Conservation (phyloP, 2,797 vertebrate species). For the Knipowitschia caucasica region DNA sequence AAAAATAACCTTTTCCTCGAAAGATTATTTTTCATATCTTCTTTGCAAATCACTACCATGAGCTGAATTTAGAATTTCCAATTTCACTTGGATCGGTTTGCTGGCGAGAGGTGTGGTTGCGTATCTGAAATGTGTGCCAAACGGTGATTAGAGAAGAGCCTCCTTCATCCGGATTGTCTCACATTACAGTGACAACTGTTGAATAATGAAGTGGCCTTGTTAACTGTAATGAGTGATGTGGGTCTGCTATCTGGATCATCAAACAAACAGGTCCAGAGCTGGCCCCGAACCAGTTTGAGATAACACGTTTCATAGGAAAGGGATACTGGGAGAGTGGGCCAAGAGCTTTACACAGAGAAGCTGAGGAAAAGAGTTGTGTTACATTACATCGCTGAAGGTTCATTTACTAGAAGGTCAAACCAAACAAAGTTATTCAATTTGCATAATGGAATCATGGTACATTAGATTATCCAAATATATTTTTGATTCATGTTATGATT, state of each 20-base stretch:
- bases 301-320: conserved; percentile 19
- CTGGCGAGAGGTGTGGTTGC: conserved; percentile 17
- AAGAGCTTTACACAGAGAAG: conserved; percentile 4
- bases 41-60: conserved; percentile 1
- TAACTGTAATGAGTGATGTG: conserved; percentile 42
- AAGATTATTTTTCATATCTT: conserved; percentile 21
- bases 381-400: background rate
- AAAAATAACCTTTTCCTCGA: conserved; percentile 23
- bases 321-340: conserved; percentile 12
- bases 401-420: background rate
- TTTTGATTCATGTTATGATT: conserved; percentile 1
- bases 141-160: conserved; percentile 7
- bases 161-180: conserved; percentile 31
- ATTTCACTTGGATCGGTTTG: conserved; percentile 10
- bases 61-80: conserved; percentile 1
- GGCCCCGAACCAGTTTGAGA: conserved; percentile 3
- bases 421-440: conserved; percentile 11
- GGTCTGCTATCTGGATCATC: conserved; percentile 36
- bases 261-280: conserved; percentile 8
- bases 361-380: background rate
- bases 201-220: conserved; percentile 49
- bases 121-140: conserved; percentile 51
- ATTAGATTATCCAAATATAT: background rate
- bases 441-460: background rate
- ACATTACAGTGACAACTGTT: conserved; percentile 36